A percentile compares a stretch with the other conserved stretches of the same genome.
Conservation (phyloP, 2,888 invertebrate species). For the Lacanobia oleracea region DNA sequence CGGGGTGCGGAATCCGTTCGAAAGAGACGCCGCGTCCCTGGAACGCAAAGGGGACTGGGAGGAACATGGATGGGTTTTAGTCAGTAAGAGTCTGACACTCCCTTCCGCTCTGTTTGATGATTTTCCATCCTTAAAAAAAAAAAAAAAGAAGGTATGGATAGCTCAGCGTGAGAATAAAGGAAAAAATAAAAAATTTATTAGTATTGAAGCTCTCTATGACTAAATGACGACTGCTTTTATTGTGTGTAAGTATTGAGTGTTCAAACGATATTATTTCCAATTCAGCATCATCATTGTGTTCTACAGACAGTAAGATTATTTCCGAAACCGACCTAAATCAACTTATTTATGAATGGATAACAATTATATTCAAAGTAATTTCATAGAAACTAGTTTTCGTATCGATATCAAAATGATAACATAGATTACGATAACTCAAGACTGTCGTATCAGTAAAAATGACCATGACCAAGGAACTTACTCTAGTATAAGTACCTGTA, state of each 20-base stretch:
- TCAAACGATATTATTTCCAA: background rate
- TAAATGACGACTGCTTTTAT: background rate
- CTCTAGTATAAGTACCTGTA: too few species aligned
- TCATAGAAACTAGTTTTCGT: background rate
- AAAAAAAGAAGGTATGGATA: too few species aligned
- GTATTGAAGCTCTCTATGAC: background rate
- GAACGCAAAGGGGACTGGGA: too few species aligned
- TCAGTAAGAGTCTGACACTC: too few species aligned
- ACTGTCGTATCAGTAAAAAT: background rate
- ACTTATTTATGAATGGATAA: background rate
- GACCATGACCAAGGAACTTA: background rate
- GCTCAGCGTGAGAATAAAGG: too few species aligned
- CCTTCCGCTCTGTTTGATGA: too few species aligned
- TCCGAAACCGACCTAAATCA: background rate
- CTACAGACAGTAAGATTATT: background rate
- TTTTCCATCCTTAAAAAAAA: too few species aligned
- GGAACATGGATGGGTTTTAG: too few species aligned
- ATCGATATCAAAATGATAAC: background rate
- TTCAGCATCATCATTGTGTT: background rate
- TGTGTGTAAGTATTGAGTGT: background rate
- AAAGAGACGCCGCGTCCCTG: too few species aligned
- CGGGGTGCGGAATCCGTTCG: too few species aligned
- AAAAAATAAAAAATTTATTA: too few species aligned
- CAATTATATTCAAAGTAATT: background rate
- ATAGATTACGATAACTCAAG: background rate